Percentiles rank a stretch among this genome's conserved stretches.
These are phyloP conservation scores for Lysiphlebus fabarum DNA, from an alignment of 1,140 invertebrate genomes.

Conservation along the genomic window DNA sequence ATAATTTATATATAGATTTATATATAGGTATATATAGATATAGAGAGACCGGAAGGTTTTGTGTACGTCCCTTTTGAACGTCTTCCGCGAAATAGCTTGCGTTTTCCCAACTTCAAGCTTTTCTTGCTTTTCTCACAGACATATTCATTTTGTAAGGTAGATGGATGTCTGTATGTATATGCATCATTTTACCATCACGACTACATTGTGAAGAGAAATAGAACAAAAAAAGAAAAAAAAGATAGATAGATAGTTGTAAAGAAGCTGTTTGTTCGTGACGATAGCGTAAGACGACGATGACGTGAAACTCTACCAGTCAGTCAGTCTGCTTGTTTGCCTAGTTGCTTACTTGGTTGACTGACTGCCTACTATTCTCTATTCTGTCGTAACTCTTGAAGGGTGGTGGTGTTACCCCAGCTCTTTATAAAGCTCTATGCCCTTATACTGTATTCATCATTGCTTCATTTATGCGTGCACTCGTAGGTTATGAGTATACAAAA, in stretches of 20 bases:
- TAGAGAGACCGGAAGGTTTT: conserved; percentile 26
- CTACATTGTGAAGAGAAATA: conserved; percentile 12
- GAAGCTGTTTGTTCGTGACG: conserved; percentile 53
- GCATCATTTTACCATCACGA: background rate
- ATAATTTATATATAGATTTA: too few species aligned
- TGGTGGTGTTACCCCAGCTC: too few species aligned
- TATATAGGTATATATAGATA: conserved; percentile 10
- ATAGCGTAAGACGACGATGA: conserved; percentile 54
- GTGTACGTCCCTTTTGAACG: conserved; percentile 26
- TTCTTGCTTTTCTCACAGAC: too few species aligned
- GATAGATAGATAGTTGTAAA: conserved; percentile 25
- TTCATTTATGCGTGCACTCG: too few species aligned
- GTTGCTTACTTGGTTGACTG: conserved; percentile 33
- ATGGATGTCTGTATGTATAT: too few species aligned
- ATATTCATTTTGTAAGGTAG: too few species aligned
- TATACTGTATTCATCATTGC: too few species aligned
- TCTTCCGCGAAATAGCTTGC: conserved; percentile 3
- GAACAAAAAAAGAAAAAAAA: background rate
- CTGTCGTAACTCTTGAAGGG: too few species aligned
- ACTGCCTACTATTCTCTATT: conserved; percentile 26
- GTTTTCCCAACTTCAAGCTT: too few species aligned
- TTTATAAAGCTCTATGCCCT: too few species aligned
- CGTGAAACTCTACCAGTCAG: conserved; percentile 47
- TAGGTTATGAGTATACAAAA: too few species aligned
- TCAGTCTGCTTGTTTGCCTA: conserved; percentile 23